Percentiles rank a stretch among this genome's conserved stretches.
Evolutionary conservation across 2,888 invertebrate species (phyloP).

Genomic region (Anthophora plumipes): DNA sequence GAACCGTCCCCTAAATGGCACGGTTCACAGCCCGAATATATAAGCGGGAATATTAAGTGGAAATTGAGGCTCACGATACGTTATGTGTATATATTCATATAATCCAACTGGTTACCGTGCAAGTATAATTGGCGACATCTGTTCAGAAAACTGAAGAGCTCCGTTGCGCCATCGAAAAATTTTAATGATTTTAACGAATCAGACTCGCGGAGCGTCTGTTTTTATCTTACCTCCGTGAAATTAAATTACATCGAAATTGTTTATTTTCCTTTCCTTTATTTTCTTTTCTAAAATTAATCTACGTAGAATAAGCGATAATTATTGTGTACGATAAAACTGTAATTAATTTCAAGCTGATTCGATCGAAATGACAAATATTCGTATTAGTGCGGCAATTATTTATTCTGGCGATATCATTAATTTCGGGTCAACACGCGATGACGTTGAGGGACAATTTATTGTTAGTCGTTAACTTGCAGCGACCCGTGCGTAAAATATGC

Average conservation of each 20-base stretch:
- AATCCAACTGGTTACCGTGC: slow-evolving; percentile 16
- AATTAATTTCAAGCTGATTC: slow-evolving; percentile 11
- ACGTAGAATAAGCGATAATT: background rate
- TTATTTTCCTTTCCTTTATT: background rate
- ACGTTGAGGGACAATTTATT: slow-evolving; percentile 39
- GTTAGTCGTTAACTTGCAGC: slow-evolving; percentile 21
- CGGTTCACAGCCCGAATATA: slow-evolving; percentile 37
- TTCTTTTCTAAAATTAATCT: background rate
- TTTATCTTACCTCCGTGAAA: background rate
- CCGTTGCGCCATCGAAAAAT: background rate
- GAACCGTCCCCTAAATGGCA: slow-evolving; percentile 34
- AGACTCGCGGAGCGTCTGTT: background rate
- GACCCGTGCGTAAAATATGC: slow-evolving; percentile 39
- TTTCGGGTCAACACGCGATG: slow-evolving; percentile 33
- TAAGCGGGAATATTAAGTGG: slow-evolving; percentile 43
- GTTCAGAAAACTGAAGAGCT: slow-evolving; percentile 5
- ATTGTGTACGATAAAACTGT: background rate
- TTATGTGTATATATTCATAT: slow-evolving; percentile 13
- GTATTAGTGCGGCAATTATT: background rate
- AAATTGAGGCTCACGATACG: slow-evolving; percentile 33
- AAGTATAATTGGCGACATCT: slow-evolving; percentile 26
- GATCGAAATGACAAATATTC: slow-evolving; percentile 6
- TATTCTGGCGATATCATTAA: slow-evolving; percentile 38
- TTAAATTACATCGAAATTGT: background rate
- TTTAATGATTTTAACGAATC: slow-evolving; percentile 30